Evolutionary conservation across 1,140 invertebrate genomes (phyloP).

Genomic region (Heliconius eleuchia): DNA sequence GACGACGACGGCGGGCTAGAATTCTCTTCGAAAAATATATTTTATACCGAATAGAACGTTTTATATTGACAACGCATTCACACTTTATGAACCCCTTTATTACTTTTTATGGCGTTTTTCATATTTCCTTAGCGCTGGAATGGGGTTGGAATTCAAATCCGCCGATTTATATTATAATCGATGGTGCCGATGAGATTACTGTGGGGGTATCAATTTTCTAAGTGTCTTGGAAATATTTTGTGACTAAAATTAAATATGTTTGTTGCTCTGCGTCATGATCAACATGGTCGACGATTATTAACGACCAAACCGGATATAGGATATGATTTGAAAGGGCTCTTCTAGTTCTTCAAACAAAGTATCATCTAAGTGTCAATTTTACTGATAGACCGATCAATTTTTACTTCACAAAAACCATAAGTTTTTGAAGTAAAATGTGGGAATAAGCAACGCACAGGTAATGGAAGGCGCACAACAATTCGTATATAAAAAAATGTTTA

Average conservation of each 20-base stretch:
- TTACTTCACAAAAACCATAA: too few species aligned
- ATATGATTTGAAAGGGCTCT: too few species aligned
- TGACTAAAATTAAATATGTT: constrained; percentile 13
- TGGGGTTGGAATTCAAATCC: constrained; percentile 64
- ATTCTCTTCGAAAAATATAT: constrained; percentile 62
- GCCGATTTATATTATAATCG: constrained; percentile 73
- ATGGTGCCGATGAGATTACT: constrained; percentile 58
- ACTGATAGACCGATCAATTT: too few species aligned
- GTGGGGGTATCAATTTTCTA: constrained; percentile 38
- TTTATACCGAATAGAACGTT: constrained; percentile 52
- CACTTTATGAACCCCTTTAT: constrained; percentile 70
- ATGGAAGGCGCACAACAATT: too few species aligned
- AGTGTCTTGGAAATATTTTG: constrained; percentile 37
- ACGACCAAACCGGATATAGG: too few species aligned
- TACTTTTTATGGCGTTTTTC: constrained; percentile 71
- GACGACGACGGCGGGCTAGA: constrained; percentile 55
- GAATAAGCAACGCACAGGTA: too few species aligned
- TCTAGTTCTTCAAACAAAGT: too few species aligned
- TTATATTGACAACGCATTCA: constrained; percentile 72
- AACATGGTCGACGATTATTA: too few species aligned
- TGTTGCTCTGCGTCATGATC: too few species aligned
- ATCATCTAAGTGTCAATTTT: too few species aligned
- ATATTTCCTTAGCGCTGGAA: constrained; percentile 55
- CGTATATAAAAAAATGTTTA: too few species aligned
- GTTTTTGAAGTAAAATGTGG: too few species aligned